Evolutionary conservation across 2,797 vertebrate species (phyloP).

Genomic region (Hapalemur alaotrensis): DNA sequence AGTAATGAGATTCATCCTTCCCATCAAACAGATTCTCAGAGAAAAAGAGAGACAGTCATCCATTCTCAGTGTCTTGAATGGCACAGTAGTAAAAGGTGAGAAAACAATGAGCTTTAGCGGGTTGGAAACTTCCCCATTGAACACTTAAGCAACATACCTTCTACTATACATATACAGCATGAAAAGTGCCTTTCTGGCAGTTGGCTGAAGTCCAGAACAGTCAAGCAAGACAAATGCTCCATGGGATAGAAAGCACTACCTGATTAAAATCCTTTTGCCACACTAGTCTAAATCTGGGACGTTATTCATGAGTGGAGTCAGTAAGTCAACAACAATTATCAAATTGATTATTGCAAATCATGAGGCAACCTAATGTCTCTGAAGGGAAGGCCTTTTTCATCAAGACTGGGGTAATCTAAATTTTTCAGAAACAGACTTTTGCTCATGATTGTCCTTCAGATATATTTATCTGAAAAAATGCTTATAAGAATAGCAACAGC

Average conservation of each 20-base stretch:
- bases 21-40: conserved; percentile 9
- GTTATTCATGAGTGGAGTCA: conserved; percentile 49
- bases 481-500: not conserved
- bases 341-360: conserved; percentile 49
- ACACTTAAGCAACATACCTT: not conserved
- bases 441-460: not conserved
- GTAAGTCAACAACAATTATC: conserved; percentile 64
- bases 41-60: conserved; percentile 37
- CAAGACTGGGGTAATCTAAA: not conserved
- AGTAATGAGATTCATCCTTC: conserved; percentile 64
- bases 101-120: conserved; percentile 15
- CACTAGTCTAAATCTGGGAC: conserved; percentile 47
- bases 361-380: conserved; percentile 3
- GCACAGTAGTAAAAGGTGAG: not conserved
- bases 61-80: not conserved
- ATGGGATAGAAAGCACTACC: conserved; percentile 55
- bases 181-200: conserved; percentile 42
- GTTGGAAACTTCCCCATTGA: not conserved
- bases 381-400: not conserved
- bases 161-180: not conserved
- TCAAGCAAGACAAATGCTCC: conserved; percentile 69
- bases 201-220: conserved; percentile 66
- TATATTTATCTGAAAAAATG: not conserved
- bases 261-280: conserved; percentile 59
- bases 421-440: not conserved